A percentile compares a stretch with the other conserved stretches of the same genome.
phyloP scores from a whole-genome alignment of 2,113 vertebrate species.

The Vimba vimba region DNA sequence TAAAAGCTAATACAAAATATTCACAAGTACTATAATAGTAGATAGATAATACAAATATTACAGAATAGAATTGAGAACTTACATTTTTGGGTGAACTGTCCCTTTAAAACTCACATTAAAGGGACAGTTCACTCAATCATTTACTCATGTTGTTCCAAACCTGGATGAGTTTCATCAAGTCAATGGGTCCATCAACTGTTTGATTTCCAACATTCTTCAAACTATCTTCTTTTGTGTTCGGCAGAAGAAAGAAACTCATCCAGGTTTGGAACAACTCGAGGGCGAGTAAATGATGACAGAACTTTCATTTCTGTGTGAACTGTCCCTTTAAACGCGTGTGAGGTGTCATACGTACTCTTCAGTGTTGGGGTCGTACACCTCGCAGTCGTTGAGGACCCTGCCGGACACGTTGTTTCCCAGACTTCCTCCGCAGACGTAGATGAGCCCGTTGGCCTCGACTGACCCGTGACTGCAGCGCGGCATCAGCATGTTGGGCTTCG shows the following conservation, averaged over 20 bases:
- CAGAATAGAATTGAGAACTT: neutral
- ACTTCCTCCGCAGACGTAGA: slow-evolving; percentile 96
- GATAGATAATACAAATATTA: neutral
- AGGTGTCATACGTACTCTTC: slow-evolving; percentile 82
- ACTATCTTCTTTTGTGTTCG: no score
- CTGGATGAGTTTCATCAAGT: no score
- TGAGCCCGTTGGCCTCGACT: slow-evolving; percentile 90
- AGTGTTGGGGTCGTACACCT: slow-evolving; percentile 92
- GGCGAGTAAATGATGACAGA: neutral
- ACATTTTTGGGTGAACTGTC: neutral
- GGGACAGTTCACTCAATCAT: no score
- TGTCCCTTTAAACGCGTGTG: neutral
- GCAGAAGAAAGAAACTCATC: no score
- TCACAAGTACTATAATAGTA: neutral
- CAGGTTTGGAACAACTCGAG: no score
- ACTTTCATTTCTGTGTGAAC: neutral
- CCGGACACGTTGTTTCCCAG: slow-evolving; percentile 95
- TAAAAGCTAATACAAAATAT: neutral
- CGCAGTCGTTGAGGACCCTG: slow-evolving; percentile 91
- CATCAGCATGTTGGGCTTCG: slow-evolving; percentile 93
- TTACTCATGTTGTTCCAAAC: no score
- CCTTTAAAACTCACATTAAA: neutral
- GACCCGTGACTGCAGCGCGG: slow-evolving; percentile 95
- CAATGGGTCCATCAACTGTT: no score
- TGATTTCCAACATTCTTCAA: no score